phyloP scores from a whole-genome alignment of 2,797 vertebrate genomes.

The Diglossa cyanea region DNA sequence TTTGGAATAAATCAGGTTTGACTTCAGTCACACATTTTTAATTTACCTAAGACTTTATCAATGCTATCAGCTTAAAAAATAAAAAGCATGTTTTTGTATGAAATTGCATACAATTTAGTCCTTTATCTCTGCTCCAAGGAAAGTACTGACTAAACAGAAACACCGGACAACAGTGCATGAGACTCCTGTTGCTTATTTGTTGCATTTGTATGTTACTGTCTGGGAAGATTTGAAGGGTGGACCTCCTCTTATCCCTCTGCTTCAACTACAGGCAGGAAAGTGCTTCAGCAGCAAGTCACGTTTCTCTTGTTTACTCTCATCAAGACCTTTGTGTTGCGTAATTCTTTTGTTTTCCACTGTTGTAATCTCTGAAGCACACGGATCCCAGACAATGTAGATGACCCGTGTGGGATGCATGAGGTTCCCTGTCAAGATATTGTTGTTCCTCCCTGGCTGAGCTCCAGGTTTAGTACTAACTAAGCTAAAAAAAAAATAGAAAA shows the following conservation, averaged over 20 bases:
- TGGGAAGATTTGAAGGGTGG: conserved; percentile 37
- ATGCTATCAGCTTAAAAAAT: background rate
- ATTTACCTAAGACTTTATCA: conserved; percentile 16
- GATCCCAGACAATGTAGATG: conserved; percentile 79
- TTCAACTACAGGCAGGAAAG: conserved; percentile 67
- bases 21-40: background rate
- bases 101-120: background rate
- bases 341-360: conserved; percentile 76
- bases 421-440: conserved; percentile 85
- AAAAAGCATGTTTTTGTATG: background rate
- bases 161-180: background rate
- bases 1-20: background rate
- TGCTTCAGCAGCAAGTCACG: conserved; percentile 63
- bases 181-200: background rate
- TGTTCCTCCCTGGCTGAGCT: conserved; percentile 81
- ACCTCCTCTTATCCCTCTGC: conserved; percentile 45
- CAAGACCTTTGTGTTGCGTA: conserved; percentile 67
- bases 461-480: conserved; percentile 76
- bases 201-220: background rate
- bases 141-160: conserved; percentile 42
- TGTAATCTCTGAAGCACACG: conserved; percentile 77
- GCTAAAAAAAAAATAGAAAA: conserved; percentile 1
- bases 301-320: conserved; percentile 78
- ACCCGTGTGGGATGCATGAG: conserved; percentile 75
- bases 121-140: conserved; percentile 32